These are phyloP conservation scores for Eupristina koningsbergeri DNA, from an alignment of 1,140 invertebrate genomes.

Conservation along the genomic window DNA sequence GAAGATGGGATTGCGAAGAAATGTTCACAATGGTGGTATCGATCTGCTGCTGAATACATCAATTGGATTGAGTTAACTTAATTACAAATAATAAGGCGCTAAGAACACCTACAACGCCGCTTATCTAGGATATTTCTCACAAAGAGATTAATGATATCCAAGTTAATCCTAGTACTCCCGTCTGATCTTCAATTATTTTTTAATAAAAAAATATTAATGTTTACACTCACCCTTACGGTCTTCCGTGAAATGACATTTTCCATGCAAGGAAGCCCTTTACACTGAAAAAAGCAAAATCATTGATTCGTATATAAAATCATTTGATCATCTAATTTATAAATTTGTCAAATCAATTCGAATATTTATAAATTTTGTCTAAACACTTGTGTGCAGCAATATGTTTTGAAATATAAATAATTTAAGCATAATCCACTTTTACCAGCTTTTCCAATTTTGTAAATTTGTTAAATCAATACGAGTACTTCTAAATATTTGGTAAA, in stretches of 20 bases:
- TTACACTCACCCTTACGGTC: slow-evolving; percentile 66
- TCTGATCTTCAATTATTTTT: slow-evolving; percentile 10
- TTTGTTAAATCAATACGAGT: no score
- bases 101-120: slow-evolving; percentile 59
- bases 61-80: slow-evolving; percentile 66
- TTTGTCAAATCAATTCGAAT: neutral
- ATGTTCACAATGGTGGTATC: slow-evolving; percentile 35
- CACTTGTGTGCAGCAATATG: no score
- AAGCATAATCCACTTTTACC: no score
- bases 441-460: no score
- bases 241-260: slow-evolving; percentile 64
- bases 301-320: neutral
- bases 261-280: slow-evolving; percentile 70
- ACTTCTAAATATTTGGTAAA: no score
- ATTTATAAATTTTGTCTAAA: no score
- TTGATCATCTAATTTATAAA: neutral
- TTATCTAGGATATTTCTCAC: slow-evolving; percentile 4
- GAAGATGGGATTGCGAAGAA: neutral
- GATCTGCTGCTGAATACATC: slow-evolving; percentile 55
- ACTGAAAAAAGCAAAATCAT: slow-evolving; percentile 70
- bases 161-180: neutral
- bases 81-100: slow-evolving; percentile 58
- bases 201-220: slow-evolving; percentile 31
- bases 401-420: no score
- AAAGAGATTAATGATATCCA: slow-evolving; percentile 29